Evolutionary conservation across 2,888 invertebrate genomes (phyloP).

Genomic region (Diogma glabrata): DNA sequence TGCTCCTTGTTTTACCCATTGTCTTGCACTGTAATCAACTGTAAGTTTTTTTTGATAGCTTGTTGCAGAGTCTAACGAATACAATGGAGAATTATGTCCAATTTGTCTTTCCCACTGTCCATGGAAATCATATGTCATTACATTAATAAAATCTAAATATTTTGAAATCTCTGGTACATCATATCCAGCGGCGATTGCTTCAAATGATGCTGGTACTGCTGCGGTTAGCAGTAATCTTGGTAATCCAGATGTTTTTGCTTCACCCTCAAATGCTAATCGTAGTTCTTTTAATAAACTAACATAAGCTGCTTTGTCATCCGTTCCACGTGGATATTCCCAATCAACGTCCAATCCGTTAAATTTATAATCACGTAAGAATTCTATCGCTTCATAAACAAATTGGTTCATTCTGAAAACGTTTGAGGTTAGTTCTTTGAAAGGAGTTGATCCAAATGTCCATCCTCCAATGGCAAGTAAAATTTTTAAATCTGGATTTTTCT

Average conservation of each 20-base stretch:
- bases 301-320: constrained; percentile 75
- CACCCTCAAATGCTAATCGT: constrained; percentile 84
- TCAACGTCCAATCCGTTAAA: constrained; percentile 89
- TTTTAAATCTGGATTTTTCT: constrained; percentile 81
- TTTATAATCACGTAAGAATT: constrained; percentile 79
- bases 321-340: constrained; percentile 88
- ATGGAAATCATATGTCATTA: constrained; percentile 94
- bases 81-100: constrained; percentile 85
- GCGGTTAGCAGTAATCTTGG: constrained; percentile 71
- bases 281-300: constrained; percentile 66
- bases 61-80: constrained; percentile 77
- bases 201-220: constrained; percentile 86
- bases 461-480: constrained; percentile 82
- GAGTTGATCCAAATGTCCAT: constrained; percentile 93
- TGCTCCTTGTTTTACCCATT: constrained; percentile 88
- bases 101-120: constrained; percentile 91
- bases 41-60: constrained; percentile 88
- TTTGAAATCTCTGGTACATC: constrained; percentile 90
- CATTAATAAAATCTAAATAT: constrained; percentile 86
- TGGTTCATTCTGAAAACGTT: constrained; percentile 91
- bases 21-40: constrained; percentile 80
- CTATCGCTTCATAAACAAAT: constrained; percentile 89
- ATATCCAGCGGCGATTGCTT: constrained; percentile 87
- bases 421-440: constrained; percentile 83
- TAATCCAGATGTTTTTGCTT: constrained; percentile 77